Base-by-base conservation (phyloP, 2,113 vertebrate genomes). In the Eulemur macaco region DNA sequence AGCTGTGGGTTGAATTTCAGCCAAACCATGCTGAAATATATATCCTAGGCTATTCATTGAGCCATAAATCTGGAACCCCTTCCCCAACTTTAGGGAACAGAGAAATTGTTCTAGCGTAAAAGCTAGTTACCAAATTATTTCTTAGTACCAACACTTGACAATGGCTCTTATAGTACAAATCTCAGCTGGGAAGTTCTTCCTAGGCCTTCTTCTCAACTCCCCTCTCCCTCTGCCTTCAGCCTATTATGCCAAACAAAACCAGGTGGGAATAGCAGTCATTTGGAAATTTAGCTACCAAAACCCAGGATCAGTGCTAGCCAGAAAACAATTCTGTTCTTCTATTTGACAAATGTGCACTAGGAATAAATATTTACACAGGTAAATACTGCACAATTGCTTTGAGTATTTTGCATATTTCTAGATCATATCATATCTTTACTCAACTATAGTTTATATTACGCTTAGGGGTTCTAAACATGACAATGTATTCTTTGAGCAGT, bases 291-390 rank as follows among this genome's bases (percentile, higher is more conserved):
- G 64, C 42, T 77, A 47, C 45, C 63, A 10, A 42, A 54, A 66
- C 7, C 10, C 12, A 50, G 18, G 18, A 5, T 37, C 52, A 29
- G 9, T 0, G 0, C n/a, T 23, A 13, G 37, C 21, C 50, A 14
- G 58, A 23, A 34, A 68, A 66, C 8, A 27, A 11, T 4, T 20
- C 17, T 1, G 15, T 10, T 23, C 63, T 52, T 73, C 29, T 52
- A 29, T 18, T 17, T 34, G 69, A 86, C 21, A 58, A 29, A 83
- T 31, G 17, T 1, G 47, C 54, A 17, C 60, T 1, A 25, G 45
- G 81, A 66, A 63, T 9, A n/a, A 47, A 34, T 58, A 47, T 56
- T 25, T 56, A 31, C 5, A 42, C 37, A 73, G 42, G 13, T 13
- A 23, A 25, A 27, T 6, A 37, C 31, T 15, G 14, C 17, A 27